A percentile compares a stretch with the other conserved stretches of the same genome.
Conservation (phyloP, 1,140 invertebrate genomes). For the Zaprionus gabonicus region DNA sequence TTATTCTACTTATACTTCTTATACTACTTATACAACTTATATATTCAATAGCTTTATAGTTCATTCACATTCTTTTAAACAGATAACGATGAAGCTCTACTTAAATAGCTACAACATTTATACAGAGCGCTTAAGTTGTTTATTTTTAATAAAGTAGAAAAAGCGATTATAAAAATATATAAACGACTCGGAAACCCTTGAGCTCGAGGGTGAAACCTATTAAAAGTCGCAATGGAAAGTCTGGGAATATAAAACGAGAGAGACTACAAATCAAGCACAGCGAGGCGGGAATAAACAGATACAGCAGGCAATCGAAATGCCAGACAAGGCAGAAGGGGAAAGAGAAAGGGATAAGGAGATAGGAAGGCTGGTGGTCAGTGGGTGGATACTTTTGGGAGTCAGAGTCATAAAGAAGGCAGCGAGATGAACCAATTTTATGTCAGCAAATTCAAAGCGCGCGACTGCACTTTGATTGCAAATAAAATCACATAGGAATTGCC, state of each 20-base stretch:
- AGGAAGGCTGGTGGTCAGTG: background rate
- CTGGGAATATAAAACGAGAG: too few species aligned
- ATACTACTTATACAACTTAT: too few species aligned
- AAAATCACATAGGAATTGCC: slow-evolving; percentile 38
- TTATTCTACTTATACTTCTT: too few species aligned
- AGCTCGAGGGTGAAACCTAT: background rate
- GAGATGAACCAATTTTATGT: slow-evolving; percentile 39
- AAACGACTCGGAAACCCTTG: background rate
- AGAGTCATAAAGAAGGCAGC: slow-evolving; percentile 32
- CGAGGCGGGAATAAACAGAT: background rate
- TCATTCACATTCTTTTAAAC: background rate
- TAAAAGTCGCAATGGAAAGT: background rate
- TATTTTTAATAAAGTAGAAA: background rate
- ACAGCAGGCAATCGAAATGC: background rate
- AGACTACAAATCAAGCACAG: background rate
- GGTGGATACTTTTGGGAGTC: background rate
- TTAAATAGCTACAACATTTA: background rate
- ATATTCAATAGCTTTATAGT: too few species aligned
- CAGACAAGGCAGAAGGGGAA: background rate
- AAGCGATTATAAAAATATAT: background rate
- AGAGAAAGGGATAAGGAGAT: background rate
- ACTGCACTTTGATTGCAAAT: slow-evolving; percentile 61
- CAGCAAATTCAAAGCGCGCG: slow-evolving; percentile 27
- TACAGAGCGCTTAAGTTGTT: background rate
- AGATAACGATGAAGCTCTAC: background rate